Base-by-base conservation (phyloP, 2,113 vertebrate genomes). In the Prunella himalayana region DNA sequence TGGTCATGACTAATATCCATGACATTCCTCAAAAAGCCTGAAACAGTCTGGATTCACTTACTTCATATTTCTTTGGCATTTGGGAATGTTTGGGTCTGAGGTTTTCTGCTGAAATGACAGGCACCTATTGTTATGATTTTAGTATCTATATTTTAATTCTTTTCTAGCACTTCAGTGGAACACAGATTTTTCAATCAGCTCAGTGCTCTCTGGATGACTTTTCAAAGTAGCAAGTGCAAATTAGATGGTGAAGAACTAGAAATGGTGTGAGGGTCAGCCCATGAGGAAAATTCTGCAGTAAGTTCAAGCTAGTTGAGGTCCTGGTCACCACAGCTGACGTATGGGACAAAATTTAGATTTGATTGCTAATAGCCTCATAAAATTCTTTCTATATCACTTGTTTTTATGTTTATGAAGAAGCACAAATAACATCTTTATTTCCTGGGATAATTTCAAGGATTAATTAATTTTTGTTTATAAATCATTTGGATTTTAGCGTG, bases 131-230 rank as follows among this genome's bases (percentile, higher is more conserved):
- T 79, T 83, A 83, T 66, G 56, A 66, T 92, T 94, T 83, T 37
- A 50, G 37, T 71, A 84, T 68, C 86, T 92, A 22, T 93, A 82
- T 88, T 96, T 90, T 86, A 95, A 88, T 94, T 92, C 39, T 84
- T 95, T 70, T 16, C 56, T 31, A 92, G 72, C 88, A 75, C 80
- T 95, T 86, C 47, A 51, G 60, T 5, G 10, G 44, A 84, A 78
- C 51, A 54, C 3, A 23, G 60, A 63, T 45, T 86, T 91, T 94
- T 81, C 75, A 54, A 31, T 60, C 81, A 92, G 45, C 56, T 83
- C 56, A 4, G 23, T 18, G 35, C 27, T 88, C 42, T 56, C 24
- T 11, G 17, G 59, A 23, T 50, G 45, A 25, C 54, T 90, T 83
- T 70, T 61, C 59, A 39, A 70, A 94, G 60, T 2, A 86, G 64